A percentile compares a stretch with the other conserved stretches of the same genome.
Evolutionary conservation across 2,888 invertebrate species (phyloP).

Genomic region (Argyra leucocephala): DNA sequence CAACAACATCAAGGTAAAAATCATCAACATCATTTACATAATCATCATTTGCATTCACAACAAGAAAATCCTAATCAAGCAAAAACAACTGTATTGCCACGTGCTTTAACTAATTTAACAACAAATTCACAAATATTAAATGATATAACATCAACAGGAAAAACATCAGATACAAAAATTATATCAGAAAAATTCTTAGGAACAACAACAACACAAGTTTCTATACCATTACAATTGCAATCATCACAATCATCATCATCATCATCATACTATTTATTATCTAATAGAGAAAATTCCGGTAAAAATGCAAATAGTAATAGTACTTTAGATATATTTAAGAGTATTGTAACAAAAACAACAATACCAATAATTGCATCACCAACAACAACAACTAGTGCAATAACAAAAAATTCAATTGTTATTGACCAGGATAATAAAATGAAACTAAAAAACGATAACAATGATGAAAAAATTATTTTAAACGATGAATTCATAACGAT

Average conservation of each 20-base stretch:
- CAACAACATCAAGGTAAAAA: background rate
- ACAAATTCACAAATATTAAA: no score
- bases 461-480: background rate
- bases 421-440: background rate
- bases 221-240: background rate
- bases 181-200: background rate
- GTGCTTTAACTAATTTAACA: background rate
- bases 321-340: background rate
- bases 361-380: no score
- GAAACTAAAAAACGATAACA: background rate
- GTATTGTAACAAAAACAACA: background rate
- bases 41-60: background rate
- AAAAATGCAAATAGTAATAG: background rate
- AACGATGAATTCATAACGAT: background rate
- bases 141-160: background rate
- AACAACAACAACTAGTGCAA: background rate
- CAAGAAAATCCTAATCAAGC: slow-evolving; percentile 1
- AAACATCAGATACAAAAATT: background rate
- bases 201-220: background rate
- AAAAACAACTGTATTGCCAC: background rate
- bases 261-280: background rate
- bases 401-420: background rate
- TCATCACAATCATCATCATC: no score
- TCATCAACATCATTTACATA: background rate
- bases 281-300: no score